phyloP scores from a whole-genome alignment of 2,113 vertebrate genomes.

The Spilogale gracilis region DNA sequence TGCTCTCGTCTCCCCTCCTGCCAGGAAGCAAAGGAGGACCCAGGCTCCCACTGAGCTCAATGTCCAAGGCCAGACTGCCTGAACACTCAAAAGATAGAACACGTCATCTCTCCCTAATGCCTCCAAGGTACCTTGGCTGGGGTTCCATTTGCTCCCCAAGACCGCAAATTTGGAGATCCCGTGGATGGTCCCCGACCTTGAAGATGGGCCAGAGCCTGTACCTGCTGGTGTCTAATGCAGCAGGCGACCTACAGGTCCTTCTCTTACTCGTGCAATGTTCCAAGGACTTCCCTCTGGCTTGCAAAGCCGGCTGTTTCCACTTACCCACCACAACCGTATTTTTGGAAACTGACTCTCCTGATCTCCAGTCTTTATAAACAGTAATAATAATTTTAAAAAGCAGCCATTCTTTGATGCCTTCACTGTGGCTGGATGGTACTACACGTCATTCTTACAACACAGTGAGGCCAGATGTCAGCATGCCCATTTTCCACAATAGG shows the following conservation, averaged over 20 bases:
- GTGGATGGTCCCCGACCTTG: not conserved
- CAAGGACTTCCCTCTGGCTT: not conserved
- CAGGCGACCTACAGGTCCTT: rapidly evolving
- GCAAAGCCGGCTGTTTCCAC: not conserved
- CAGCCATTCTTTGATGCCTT: not conserved
- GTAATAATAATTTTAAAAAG: not conserved
- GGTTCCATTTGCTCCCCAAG: rapidly evolving
- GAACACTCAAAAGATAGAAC: not conserved
- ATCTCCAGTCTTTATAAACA: not conserved
- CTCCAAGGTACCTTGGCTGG: not conserved
- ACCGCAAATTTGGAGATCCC: not conserved
- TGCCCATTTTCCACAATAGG: not conserved
- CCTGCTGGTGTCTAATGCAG: not conserved
- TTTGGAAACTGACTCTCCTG: not conserved
- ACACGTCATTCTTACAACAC: not conserved
- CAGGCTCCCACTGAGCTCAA: not conserved
- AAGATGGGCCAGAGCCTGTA: not conserved
- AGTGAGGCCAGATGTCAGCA: not conserved
- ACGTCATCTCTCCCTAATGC: not conserved
- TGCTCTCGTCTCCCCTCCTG: not conserved
- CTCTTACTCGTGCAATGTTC: not conserved
- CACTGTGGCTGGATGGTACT: not conserved
- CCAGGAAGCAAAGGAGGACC: not conserved
- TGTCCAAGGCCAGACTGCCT: not conserved
- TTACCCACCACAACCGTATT: not conserved